Evolutionary conservation across 2,888 invertebrate species (phyloP).

Genomic region (Dryomyza anilis): DNA sequence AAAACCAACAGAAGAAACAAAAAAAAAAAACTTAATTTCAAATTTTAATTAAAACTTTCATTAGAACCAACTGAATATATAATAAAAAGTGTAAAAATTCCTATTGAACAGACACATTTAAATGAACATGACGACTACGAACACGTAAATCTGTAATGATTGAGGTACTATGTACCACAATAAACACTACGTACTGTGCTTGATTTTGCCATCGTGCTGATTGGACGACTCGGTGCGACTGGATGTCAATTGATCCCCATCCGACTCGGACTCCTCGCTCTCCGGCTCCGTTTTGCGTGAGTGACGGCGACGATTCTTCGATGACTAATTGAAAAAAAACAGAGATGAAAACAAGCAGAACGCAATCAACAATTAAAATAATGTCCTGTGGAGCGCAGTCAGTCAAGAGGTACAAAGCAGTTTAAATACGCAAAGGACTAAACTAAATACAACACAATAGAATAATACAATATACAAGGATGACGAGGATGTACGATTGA

Average conservation of each 20-base stretch:
- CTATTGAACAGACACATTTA: no score
- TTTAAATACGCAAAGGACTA: slow-evolving; percentile 16
- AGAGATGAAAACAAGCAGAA: slow-evolving; percentile 31
- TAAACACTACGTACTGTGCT: slow-evolving; percentile 73
- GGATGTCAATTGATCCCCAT: slow-evolving; percentile 74
- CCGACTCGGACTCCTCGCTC: slow-evolving; percentile 77
- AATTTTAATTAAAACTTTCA: no score
- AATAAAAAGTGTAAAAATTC: no score
- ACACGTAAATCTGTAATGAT: no score
- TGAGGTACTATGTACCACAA: no score
- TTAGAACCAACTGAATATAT: no score
- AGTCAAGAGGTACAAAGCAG: neutral
- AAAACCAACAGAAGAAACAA: no score
- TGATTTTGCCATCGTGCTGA: slow-evolving; percentile 74
- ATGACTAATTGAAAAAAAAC: slow-evolving; percentile 56
- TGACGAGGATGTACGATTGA: no score
- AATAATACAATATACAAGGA: slow-evolving; percentile 8
- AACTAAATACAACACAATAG: slow-evolving; percentile 1
- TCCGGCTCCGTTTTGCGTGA: slow-evolving; percentile 71
- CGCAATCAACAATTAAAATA: slow-evolving; percentile 35
- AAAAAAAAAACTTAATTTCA: no score
- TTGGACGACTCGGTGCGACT: slow-evolving; percentile 77
- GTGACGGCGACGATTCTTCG: slow-evolving; percentile 67
- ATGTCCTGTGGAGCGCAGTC: slow-evolving; percentile 32
- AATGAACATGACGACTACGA: no score